These are phyloP conservation scores for Cladorhizidae sp. DNA, from an alignment of 37 sponge, comb jelly and placozoan species.

Conservation along the genomic window DNA sequence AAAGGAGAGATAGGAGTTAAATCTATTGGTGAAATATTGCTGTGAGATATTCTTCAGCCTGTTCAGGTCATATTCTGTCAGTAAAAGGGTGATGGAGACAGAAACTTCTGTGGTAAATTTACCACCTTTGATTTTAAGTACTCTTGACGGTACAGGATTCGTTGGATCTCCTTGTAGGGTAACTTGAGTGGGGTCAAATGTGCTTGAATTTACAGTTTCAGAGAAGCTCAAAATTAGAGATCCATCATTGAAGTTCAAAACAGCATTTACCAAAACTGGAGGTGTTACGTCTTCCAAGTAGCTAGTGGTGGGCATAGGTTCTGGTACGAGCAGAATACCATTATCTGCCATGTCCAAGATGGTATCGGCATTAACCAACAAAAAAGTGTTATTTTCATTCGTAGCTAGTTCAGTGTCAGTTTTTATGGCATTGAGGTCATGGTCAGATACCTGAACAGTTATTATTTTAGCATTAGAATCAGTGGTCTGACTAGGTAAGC, in stretches of 20 bases:
- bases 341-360: slow-evolving; percentile 80
- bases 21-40: slow-evolving; percentile 24
- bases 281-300: slow-evolving; percentile 55
- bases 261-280: slow-evolving; percentile 38
- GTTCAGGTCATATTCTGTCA: slow-evolving; percentile 72
- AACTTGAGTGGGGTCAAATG: slow-evolving; percentile 59
- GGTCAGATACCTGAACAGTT: slow-evolving; percentile 61
- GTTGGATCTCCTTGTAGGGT: slow-evolving; percentile 48
- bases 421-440: slow-evolving; percentile 79
- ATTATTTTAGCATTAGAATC: slow-evolving; percentile 41
- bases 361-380: slow-evolving; percentile 34
- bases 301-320: slow-evolving; percentile 12
- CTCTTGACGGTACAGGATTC: slow-evolving; percentile 10
- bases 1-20: slow-evolving; percentile 45
- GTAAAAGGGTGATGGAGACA: slow-evolving; percentile 41
- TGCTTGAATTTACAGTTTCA: slow-evolving; percentile 71
- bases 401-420: slow-evolving; percentile 53
- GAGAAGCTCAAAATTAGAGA: slow-evolving; percentile 62
- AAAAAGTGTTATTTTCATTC: slow-evolving; percentile 50
- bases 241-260: slow-evolving; percentile 72
- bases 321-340: not conserved
- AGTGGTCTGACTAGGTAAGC: slow-evolving; percentile 27
- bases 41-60: slow-evolving; percentile 40
- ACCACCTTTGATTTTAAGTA: slow-evolving; percentile 56
- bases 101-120: slow-evolving; percentile 30